phyloP scores from a whole-genome alignment of 2,797 vertebrate species.

The Chromis chromis region DNA sequence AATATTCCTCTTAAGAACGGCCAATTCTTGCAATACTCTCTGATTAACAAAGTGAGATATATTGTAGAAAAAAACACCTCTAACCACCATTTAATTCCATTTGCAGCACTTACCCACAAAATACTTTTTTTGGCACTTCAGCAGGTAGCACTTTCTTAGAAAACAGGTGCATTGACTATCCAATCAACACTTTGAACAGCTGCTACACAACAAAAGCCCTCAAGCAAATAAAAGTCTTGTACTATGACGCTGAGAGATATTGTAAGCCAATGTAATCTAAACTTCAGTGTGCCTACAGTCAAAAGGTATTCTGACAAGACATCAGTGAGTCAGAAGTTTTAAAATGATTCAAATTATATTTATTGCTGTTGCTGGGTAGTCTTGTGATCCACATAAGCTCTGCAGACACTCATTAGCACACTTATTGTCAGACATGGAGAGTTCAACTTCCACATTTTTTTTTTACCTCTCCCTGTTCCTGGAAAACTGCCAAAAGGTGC shows the following conservation, averaged over 20 bases:
- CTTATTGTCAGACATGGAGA: background rate
- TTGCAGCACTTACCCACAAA: background rate
- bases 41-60: slow-evolving; percentile 3
- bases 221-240: background rate
- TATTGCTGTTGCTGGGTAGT: background rate
- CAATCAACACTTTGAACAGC: slow-evolving; percentile 3
- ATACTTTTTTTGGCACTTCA: no score
- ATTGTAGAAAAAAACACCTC: slow-evolving; percentile 4
- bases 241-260: slow-evolving; percentile 6
- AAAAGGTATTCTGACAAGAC: slow-evolving; percentile 3
- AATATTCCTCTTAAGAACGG: background rate
- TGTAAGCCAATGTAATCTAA: slow-evolving; percentile 4
- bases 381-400: background rate
- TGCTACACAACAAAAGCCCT: slow-evolving; percentile 19
- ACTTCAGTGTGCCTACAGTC: background rate
- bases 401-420: background rate
- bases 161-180: slow-evolving; percentile 16
- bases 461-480: background rate
- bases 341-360: slow-evolving; percentile 18
- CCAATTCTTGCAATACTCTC: background rate
- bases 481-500: background rate
- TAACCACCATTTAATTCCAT: background rate
- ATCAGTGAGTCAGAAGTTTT: slow-evolving; percentile 17
- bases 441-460: background rate
- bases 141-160: background rate